A percentile compares a stretch with the other conserved stretches of the same genome.
phyloP scores from a whole-genome alignment of 2,797 vertebrate genomes.

The Serranus cabrilla region DNA sequence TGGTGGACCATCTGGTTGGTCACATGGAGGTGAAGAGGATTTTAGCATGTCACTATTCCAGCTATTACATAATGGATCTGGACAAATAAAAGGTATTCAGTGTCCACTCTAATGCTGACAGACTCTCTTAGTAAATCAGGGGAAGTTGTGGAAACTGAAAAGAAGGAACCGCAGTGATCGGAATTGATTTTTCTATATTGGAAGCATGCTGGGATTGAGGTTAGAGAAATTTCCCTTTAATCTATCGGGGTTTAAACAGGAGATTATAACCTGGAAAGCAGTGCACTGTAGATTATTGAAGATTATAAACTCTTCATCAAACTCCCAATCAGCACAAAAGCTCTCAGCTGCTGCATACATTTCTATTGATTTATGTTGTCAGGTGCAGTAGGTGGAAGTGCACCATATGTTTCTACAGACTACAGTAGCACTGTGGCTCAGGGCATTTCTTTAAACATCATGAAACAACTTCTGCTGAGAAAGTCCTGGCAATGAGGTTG shows the following conservation, averaged over 20 bases:
- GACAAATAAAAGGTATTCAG: background rate
- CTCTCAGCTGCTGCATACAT: background rate
- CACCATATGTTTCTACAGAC: background rate
- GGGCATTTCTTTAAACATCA: too few relatives aligned
- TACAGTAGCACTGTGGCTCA: too few relatives aligned
- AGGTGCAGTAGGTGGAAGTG: background rate
- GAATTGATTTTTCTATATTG: constrained; percentile 18
- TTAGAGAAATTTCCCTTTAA: constrained; percentile 55
- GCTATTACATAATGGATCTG: constrained; percentile 5
- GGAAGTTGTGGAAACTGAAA: background rate
- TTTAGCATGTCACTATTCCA: constrained; percentile 4
- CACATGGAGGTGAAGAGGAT: constrained; percentile 5
- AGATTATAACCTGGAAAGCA: constrained; percentile 38
- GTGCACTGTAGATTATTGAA: constrained; percentile 36
- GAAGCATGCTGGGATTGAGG: constrained; percentile 32
- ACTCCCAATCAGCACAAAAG: constrained; percentile 21
- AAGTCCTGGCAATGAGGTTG: too few relatives aligned
- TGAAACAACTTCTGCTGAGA: too few relatives aligned
- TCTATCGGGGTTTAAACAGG: constrained; percentile 34
- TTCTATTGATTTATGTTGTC: background rate
- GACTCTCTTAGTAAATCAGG: constrained; percentile 18
- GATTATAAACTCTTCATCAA: constrained; percentile 30
- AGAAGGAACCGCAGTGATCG: background rate
- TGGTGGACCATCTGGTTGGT: background rate
- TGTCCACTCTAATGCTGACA: background rate